Evolutionary conservation across 1,140 invertebrate species (phyloP).

Genomic region (Bombus impatiens): DNA sequence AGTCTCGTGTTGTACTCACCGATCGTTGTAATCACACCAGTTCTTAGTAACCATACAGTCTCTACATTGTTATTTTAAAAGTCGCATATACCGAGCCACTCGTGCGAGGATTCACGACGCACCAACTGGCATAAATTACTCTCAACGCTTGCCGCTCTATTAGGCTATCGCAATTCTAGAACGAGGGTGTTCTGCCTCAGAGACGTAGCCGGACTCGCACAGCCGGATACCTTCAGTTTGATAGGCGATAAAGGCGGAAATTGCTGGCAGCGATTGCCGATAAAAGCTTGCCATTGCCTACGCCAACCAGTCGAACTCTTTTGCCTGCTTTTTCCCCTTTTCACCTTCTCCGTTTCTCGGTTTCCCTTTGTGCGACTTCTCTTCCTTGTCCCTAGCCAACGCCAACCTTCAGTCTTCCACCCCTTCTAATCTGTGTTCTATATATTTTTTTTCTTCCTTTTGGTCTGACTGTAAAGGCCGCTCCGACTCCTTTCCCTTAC

Average conservation of each 20-base stretch:
- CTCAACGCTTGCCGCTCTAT: constrained; percentile 21
- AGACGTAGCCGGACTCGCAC: neutral
- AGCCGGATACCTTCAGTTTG: constrained; percentile 49
- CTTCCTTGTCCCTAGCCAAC: too few species aligned
- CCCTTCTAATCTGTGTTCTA: constrained; percentile 13
- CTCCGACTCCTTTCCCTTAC: neutral
- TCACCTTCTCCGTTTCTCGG: neutral
- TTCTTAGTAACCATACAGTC: too few species aligned
- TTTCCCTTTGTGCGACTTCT: neutral
- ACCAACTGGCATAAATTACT: neutral
- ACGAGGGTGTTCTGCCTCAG: constrained; percentile 24
- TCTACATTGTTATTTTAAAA: too few species aligned
- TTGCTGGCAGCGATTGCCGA: constrained; percentile 56
- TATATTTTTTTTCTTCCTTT: neutral
- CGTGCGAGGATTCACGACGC: too few species aligned
- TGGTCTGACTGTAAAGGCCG: too few species aligned
- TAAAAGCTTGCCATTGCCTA: constrained; percentile 35
- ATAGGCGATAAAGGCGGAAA: constrained; percentile 60
- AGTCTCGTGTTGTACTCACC: too few species aligned
- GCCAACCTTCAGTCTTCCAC: too few species aligned
- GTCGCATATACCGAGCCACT: too few species aligned
- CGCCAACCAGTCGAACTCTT: constrained; percentile 3
- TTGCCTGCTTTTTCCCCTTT: constrained; percentile 2
- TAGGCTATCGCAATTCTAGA: constrained; percentile 13
- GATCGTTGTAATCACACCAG: too few species aligned